A percentile compares a stretch with the other conserved stretches of the same genome.
phyloP scores from a whole-genome alignment of 1,140 invertebrate species.

The Drosophila pseudoananassae region DNA sequence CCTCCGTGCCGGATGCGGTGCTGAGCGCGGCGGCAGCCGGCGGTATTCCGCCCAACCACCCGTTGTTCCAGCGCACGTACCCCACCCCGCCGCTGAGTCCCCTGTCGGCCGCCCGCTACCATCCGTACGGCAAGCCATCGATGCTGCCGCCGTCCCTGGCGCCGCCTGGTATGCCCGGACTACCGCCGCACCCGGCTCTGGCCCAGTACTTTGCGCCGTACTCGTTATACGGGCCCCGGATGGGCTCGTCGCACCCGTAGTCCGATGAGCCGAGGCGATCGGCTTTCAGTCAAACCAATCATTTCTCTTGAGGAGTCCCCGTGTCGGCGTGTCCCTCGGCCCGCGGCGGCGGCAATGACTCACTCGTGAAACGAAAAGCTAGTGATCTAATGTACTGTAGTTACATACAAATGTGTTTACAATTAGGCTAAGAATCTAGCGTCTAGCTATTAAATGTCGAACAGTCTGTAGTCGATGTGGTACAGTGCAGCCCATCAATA shows the following conservation, averaged over 20 bases:
- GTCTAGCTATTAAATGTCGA: constrained; percentile 35
- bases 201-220: constrained; percentile 93
- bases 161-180: constrained; percentile 86
- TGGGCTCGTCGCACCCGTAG: constrained; percentile 89
- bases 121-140: constrained; percentile 93
- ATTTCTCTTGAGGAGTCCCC: constrained; percentile 49
- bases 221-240: constrained; percentile 92
- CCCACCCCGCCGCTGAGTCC: constrained; percentile 94
- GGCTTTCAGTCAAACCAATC: constrained; percentile 61
- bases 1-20: constrained; percentile 86
- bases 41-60: constrained; percentile 87
- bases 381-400: constrained; percentile 81
- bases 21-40: constrained; percentile 85
- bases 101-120: constrained; percentile 91
- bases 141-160: constrained; percentile 84
- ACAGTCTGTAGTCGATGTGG: constrained; percentile 36
- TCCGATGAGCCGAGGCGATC: constrained; percentile 30
- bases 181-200: constrained; percentile 88
- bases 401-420: constrained; percentile 80
- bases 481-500: constrained; percentile 35
- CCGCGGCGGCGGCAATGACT: constrained; percentile 34
- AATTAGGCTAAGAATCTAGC: constrained; percentile 61
- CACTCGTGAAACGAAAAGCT: constrained; percentile 81
- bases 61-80: constrained; percentile 90
- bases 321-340: background rate